Evolutionary conservation across 2,113 vertebrate genomes (phyloP).

Genomic region (Misgurnus mizolepis): DNA sequence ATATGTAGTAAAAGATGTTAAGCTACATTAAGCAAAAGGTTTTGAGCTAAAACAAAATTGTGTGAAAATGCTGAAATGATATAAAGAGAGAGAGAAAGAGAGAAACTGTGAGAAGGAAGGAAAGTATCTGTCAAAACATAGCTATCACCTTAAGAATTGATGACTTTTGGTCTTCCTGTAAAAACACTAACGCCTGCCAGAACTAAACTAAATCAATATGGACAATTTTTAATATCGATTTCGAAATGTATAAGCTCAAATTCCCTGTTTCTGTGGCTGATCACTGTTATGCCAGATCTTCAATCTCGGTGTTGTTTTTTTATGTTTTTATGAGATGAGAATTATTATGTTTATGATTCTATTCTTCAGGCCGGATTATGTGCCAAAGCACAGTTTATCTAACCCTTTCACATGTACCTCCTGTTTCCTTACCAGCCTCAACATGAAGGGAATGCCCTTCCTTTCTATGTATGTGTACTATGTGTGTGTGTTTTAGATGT

Average conservation of each 20-base stretch:
- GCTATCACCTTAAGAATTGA: neutral
- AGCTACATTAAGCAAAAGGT: neutral
- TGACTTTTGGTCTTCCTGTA: neutral
- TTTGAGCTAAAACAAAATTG: neutral
- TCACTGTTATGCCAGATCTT: conserved; percentile 4
- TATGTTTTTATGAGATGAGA: conserved; percentile 38
- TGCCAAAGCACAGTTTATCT: conserved; percentile 47
- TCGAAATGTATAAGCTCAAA: conserved; percentile 9
- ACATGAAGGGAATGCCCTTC: conserved; percentile 42
- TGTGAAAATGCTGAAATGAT: neutral
- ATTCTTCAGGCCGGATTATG: conserved; percentile 38
- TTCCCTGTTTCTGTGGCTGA: conserved; percentile 28
- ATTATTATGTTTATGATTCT: conserved; percentile 31
- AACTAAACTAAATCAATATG: no score
- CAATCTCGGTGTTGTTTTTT: neutral
- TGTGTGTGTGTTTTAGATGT: conserved; percentile 10
- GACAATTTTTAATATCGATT: neutral
- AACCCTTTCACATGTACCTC: conserved; percentile 50
- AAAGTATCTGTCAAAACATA: conserved; percentile 31
- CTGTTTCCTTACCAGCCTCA: conserved; percentile 44
- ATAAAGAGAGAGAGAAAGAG: no score
- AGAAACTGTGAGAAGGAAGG: conserved; percentile 17
- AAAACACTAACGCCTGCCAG: neutral
- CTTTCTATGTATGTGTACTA: neutral
- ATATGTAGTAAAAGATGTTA: neutral